Conservation (phyloP, 2,113 vertebrate genomes). For the Eleginops maclovinus region DNA sequence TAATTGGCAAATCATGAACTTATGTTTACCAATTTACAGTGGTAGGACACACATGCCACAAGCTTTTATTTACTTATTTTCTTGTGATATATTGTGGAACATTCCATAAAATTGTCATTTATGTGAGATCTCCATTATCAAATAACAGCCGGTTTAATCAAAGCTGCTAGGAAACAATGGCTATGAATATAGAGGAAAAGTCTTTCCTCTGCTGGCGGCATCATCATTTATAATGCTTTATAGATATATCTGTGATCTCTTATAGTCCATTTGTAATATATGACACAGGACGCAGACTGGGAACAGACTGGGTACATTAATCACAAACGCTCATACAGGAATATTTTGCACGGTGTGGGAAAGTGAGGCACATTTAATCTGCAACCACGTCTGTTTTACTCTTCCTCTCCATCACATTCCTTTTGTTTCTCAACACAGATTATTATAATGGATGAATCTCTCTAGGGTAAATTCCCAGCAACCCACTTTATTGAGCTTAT, state of each 20-base stretch:
- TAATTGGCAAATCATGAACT: neutral
- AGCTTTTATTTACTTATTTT: neutral
- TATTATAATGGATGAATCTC: conserved; percentile 8
- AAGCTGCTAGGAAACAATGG: conserved; percentile 16
- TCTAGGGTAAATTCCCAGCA: neutral
- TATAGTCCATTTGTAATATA: conserved; percentile 49
- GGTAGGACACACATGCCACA: neutral
- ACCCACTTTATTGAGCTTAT: neutral
- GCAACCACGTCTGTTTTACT: conserved; percentile 2
- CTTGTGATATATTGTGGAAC: conserved; percentile 3
- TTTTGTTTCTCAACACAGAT: conserved; percentile 10
- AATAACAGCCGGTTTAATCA: conserved; percentile 51
- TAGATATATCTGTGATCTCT: conserved; percentile 52
- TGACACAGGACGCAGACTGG: conserved; percentile 41
- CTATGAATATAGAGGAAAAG: conserved; percentile 38
- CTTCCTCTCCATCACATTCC: neutral
- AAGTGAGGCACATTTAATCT: conserved; percentile 42
- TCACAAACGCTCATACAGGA: conserved; percentile 46
- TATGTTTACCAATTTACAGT: neutral
- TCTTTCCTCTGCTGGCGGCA: conserved; percentile 11
- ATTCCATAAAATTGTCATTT: conserved; percentile 29
- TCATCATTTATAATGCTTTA: conserved; percentile 61
- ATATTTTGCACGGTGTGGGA: conserved; percentile 14
- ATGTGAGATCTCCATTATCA: conserved; percentile 30
- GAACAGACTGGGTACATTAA: conserved; percentile 58